These are phyloP conservation scores for Stramonita haemastoma DNA, from an alignment of 2,888 invertebrate species.

Conservation along the genomic window DNA sequence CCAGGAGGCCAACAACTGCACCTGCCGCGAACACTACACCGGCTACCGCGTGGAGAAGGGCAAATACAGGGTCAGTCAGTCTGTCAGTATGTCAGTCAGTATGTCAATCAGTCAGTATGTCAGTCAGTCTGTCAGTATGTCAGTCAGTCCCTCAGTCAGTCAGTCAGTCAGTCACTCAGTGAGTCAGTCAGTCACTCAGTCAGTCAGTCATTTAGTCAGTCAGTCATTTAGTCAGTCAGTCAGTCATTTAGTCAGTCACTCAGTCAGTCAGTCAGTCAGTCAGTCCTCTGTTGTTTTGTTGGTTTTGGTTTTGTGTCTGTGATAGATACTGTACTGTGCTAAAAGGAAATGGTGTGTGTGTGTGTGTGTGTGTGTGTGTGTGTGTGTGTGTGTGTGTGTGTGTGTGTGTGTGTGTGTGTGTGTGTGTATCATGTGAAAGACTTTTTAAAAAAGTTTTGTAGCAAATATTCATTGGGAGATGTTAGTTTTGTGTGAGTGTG, in stretches of 20 bases:
- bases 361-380: neutral
- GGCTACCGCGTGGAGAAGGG: constrained; percentile 73
- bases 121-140: neutral
- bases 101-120: neutral
- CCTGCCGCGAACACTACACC: constrained; percentile 73
- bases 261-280: neutral
- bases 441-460: too few relatives aligned
- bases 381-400: neutral
- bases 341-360: neutral
- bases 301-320: neutral
- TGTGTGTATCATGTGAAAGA: neutral
- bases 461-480: too few relatives aligned
- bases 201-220: neutral
- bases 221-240: neutral
- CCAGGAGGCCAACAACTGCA: constrained; percentile 73
- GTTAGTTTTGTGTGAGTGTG: too few relatives aligned
- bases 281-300: neutral
- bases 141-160: neutral
- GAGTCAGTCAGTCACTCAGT: neutral
- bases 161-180: neutral
- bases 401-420: neutral
- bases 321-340: neutral
- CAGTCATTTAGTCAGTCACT: neutral
- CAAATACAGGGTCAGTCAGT: constrained; percentile 71
- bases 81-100: neutral